Evolutionary conservation across 2,797 vertebrate genomes (phyloP), one percentile per base, ranked within the genome.

Genomic region (Tympanoctomys barrerae): DNA sequence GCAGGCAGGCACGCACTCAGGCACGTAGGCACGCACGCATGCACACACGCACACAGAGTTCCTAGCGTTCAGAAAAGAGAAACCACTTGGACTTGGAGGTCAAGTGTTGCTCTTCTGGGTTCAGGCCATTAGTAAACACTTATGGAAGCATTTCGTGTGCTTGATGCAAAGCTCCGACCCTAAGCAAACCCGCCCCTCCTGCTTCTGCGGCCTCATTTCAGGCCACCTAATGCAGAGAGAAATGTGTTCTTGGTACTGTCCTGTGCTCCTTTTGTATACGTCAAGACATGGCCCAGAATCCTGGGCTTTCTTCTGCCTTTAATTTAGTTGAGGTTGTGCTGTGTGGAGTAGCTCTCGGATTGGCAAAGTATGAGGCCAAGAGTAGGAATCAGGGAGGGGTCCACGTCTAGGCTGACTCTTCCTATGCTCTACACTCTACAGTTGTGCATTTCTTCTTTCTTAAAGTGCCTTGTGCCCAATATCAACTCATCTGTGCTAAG

Each of bases 101-200:
- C 36, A 61, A 92, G 36, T 78, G 22, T 81, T 95, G 62, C 86
- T 66, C 1, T 89, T 77, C 36, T 36, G n/a, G 54, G 21, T 18
- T 87, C 12, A 1, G n/a, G 57, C 13, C n/a, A 14, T 85, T 81
- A 18, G 49, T 81, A 61, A 93, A 66, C 82, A 82, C 82, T 90
- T 39, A 24, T 0, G 16, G 61, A 87, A 71, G 86, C 73, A 61
- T 33, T 87, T 5, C 10, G 0, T 33, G 66, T 6, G 1, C 64
- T 70, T 59, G 18, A 1, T 46, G 24, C 57, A 28, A 14, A 94
- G 36, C 21, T 83, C 13, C 0, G 1, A 6, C 26, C 62, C 33
- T 2, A n/a, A 16, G 13, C 22, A 8, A 12, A 1, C 0, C 9
- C 46, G 1, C 12, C 2, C 13, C 36, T 4, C 7, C 4, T 39